These are phyloP conservation scores for Archocentrus centrarchus DNA, from an alignment of 2,113 vertebrate species.

Conservation along the genomic window DNA sequence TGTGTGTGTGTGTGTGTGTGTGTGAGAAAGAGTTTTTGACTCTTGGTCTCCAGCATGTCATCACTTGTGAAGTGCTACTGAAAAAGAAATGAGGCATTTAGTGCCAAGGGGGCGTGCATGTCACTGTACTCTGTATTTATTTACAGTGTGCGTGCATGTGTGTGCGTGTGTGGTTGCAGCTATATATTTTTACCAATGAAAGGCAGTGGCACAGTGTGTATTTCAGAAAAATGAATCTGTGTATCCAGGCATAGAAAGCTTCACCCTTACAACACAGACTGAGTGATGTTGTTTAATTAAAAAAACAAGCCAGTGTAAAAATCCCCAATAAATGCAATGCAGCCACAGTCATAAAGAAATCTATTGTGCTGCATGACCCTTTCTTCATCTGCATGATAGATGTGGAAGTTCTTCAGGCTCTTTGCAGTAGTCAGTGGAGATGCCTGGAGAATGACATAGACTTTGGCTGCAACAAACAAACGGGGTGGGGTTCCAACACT, in stretches of 20 bases:
- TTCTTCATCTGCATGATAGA: constrained; percentile 38
- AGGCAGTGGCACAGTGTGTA: background rate
- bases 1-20: too few relatives aligned
- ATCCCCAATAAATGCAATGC: background rate
- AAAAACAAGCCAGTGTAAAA: background rate
- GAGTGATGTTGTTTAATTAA: background rate
- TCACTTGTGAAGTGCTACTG: constrained; percentile 59
- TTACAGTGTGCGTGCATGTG: constrained; percentile 11
- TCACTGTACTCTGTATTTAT: constrained; percentile 26
- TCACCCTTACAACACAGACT: background rate
- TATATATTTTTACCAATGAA: background rate
- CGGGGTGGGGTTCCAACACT: constrained; percentile 60
- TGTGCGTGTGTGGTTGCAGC: background rate
- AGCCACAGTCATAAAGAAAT: constrained; percentile 40
- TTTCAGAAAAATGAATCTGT: background rate
- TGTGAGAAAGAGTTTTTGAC: background rate
- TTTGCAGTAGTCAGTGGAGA: constrained; percentile 59
- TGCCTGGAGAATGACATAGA: constrained; percentile 72
- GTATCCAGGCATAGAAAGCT: background rate
- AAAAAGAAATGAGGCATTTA: constrained; percentile 50
- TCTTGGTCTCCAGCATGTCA: constrained; percentile 56
- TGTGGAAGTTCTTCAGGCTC: constrained; percentile 38
- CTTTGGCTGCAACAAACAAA: constrained; percentile 54
- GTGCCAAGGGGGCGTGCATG: constrained; percentile 33
- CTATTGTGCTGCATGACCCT: constrained; percentile 41